Conservation (phyloP, 2,888 invertebrate genomes). For the Steinernema scapterisci region DNA sequence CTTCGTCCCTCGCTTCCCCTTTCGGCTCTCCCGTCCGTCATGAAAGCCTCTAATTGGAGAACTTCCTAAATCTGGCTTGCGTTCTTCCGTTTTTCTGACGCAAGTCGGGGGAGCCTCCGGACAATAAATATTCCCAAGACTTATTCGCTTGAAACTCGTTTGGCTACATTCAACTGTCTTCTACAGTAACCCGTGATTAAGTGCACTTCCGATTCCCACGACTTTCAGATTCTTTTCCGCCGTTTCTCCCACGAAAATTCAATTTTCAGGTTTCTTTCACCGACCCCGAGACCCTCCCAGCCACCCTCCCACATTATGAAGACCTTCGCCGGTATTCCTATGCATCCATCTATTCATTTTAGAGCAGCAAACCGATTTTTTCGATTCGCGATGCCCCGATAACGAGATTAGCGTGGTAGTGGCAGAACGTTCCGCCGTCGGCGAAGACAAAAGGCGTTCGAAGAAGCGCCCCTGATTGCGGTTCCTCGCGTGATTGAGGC, state of each 20-base stretch:
- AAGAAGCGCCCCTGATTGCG: not conserved
- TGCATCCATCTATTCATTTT: conserved; percentile 3
- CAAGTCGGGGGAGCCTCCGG: too few species aligned
- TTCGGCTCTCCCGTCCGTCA: too few species aligned
- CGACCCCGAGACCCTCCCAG: not conserved
- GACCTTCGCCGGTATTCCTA: not conserved
- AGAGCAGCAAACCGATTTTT: conserved; percentile 4
- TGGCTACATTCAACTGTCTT: too few species aligned
- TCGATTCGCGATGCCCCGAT: not conserved
- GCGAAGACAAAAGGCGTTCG: conserved; percentile 9
- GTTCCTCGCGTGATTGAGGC: not conserved
- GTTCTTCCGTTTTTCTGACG: too few species aligned
- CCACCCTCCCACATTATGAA: not conserved
- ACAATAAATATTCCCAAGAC: too few species aligned
- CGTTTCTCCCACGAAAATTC: not conserved
- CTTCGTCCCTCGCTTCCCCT: too few species aligned
- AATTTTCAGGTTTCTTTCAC: not conserved
- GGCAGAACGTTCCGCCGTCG: not conserved
- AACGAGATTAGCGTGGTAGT: not conserved
- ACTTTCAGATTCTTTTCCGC: not conserved
- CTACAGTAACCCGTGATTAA: too few species aligned
- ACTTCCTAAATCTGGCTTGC: too few species aligned
- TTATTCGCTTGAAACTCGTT: too few species aligned
- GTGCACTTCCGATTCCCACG: not conserved
- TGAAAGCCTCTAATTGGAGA: too few species aligned